Conservation (phyloP, 2,113 vertebrate genomes). For the Caracal caracal region DNA sequence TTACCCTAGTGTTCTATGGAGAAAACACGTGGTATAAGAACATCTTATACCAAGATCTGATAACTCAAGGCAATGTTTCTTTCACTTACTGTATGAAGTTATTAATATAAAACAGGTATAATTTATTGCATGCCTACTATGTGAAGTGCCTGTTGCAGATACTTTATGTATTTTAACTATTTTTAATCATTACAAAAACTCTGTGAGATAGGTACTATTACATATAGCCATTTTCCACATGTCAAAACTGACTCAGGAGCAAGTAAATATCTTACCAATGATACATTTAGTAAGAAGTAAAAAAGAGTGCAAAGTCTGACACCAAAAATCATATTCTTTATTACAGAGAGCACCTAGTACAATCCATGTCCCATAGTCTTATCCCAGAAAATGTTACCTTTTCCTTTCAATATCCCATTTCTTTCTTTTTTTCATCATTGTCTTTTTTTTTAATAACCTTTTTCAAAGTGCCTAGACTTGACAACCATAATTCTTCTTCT, state of each 20-base stretch:
- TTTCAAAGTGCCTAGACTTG: not conserved
- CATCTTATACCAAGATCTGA: not conserved
- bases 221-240: not conserved
- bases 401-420: not conserved
- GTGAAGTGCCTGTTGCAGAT: not conserved
- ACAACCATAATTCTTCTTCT: not conserved
- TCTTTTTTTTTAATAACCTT: not conserved
- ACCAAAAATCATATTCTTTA: not conserved
- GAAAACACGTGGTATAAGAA: not conserved
- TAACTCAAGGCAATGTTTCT: not conserved
- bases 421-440: not conserved
- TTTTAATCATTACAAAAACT: not conserved
- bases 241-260: not conserved
- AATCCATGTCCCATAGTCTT: not conserved
- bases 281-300: not conserved
- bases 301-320: not conserved
- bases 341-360: not conserved
- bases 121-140: not conserved
- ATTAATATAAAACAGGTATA: not conserved
- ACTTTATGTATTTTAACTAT: not conserved
- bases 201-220: not conserved
- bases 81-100: not conserved
- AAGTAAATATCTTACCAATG: not conserved
- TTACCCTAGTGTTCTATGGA: not conserved
- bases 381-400: not conserved